phyloP scores from a whole-genome alignment of 2,888 invertebrate genomes.

The Machimus atricapillus region DNA sequence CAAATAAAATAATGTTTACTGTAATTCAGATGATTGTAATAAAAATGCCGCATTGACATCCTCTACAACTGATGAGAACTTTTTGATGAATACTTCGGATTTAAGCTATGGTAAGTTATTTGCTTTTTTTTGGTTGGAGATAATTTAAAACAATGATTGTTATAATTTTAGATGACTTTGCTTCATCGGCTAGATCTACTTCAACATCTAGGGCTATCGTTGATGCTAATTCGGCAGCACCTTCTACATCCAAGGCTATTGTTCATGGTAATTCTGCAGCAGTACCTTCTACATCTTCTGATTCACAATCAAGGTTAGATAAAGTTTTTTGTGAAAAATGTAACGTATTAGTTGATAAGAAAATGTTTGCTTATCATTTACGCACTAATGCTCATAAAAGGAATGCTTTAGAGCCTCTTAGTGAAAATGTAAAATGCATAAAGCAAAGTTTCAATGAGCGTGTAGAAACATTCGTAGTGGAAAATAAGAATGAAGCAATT shows the following conservation, averaged over 20 bases:
- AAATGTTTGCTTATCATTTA: no score
- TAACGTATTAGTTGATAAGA: no score
- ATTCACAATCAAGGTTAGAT: no score
- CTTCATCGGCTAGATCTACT: not conserved
- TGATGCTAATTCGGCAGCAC: not conserved
- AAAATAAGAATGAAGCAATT: no score
- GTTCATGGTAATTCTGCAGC: no score
- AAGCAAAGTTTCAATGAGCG: not conserved
- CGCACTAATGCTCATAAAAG: not conserved
- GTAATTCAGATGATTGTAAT: not conserved
- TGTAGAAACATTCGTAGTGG: not conserved
- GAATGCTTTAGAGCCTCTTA: not conserved
- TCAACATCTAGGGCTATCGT: not conserved
- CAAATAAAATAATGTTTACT: not conserved
- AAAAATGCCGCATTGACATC: not conserved
- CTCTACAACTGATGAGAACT: not conserved
- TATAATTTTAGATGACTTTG: no score
- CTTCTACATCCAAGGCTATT: not conserved
- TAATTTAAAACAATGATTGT: no score
- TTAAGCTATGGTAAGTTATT: not conserved
- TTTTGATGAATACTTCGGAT: not conserved
- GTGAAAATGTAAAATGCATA: not conserved
- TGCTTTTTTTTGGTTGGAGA: not conserved
- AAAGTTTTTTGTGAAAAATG: no score
- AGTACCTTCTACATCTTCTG: no score